Percentiles rank a stretch among this genome's conserved stretches.
These are phyloP conservation scores for Cosmia trapezina DNA, from an alignment of 2,888 invertebrate genomes.

Conservation along the genomic window DNA sequence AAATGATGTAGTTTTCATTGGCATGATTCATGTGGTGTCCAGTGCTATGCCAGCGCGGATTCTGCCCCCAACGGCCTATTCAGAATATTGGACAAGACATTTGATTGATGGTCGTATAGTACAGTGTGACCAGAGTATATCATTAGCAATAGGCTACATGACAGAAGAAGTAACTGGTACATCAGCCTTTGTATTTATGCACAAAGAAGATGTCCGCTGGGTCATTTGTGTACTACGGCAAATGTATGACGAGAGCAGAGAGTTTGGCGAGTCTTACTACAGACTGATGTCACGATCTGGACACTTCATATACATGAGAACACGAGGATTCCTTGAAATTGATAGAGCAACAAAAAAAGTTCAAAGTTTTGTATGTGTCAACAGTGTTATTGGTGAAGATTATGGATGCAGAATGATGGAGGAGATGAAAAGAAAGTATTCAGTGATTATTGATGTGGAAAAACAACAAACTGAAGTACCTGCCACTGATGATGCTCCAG, in stretches of 20 bases:
- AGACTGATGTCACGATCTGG: slow-evolving; percentile 95
- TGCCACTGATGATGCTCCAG: slow-evolving; percentile 83
- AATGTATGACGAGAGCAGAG: slow-evolving; percentile 96
- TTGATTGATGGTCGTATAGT: slow-evolving; percentile 96
- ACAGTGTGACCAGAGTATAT: slow-evolving; percentile 97
- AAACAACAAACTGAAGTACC: slow-evolving; percentile 77
- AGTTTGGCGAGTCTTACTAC: slow-evolving; percentile 96
- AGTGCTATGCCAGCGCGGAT: slow-evolving; percentile 89
- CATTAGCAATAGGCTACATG: slow-evolving; percentile 96
- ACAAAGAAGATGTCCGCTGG: slow-evolving; percentile 96
- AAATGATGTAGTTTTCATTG: slow-evolving; percentile 92
- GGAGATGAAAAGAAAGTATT: slow-evolving; percentile 95
- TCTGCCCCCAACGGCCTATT: slow-evolving; percentile 92
- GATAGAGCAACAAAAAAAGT: slow-evolving; percentile 94
- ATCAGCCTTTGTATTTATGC: slow-evolving; percentile 97
- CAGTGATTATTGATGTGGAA: slow-evolving; percentile 91
- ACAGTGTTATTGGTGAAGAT: slow-evolving; percentile 94
- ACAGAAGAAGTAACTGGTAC: slow-evolving; percentile 96
- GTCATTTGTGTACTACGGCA: slow-evolving; percentile 96
- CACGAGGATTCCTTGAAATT: slow-evolving; percentile 95
- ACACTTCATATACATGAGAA: slow-evolving; percentile 95
- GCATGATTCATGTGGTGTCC: slow-evolving; percentile 92
- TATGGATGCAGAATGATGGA: slow-evolving; percentile 93
- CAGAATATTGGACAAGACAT: slow-evolving; percentile 97
- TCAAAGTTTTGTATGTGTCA: slow-evolving; percentile 96